Base-by-base conservation (phyloP, 35 echinoderm and acorn worm genomes). In the Acanthaster planci region DNA sequence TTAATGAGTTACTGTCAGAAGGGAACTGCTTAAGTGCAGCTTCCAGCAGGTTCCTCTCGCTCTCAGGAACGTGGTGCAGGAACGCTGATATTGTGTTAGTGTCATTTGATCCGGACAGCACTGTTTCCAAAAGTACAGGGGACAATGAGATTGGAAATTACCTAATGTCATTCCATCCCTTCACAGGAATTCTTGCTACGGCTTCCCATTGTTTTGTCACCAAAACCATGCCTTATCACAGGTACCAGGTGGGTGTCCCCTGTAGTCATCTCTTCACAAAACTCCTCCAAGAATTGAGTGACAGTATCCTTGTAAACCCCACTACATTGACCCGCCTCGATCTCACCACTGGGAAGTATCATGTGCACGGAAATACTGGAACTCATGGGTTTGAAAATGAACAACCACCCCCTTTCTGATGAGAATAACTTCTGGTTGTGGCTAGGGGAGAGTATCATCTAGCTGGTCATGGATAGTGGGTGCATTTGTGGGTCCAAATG, bases 161-260 rank as follows among this genome's bases (percentile, higher is more conserved):
- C 12, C 55, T 37, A 36, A 68, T 7, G 36, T 90, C 87, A 18
- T 64, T 8, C 53, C n/a, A 82, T 29, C 55, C 87, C 37, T 90
- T 84, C 4, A 60, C 80, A 12, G 77, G 55, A 32, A 90, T 84
- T 38, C 55, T 52, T 27, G 80, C 87, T 1, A 89, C 60, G 7
- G 87, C 78, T 51, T 81, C 56, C 87, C 80, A 77, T 76, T 84
- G n/a, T n/a, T n/a, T n/a, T n/a, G n/a, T 56, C 54, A 18, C 10
- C 42, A n/a, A 38, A 5, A 21, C 42, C 77, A 38, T 79, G 77
- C 21, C 77, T 27, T 6, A 79, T 31, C 8, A 79, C 37, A 79
- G 77, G 7, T 22, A 79, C 77, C 42, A 38, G 36, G 8, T 39
- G 42, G 42, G 77, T 79, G 42, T 79, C 36, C 21, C 77, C 77